Evolutionary conservation across 2,888 invertebrate genomes (phyloP).

Genomic region (Brenthis hecate): DNA sequence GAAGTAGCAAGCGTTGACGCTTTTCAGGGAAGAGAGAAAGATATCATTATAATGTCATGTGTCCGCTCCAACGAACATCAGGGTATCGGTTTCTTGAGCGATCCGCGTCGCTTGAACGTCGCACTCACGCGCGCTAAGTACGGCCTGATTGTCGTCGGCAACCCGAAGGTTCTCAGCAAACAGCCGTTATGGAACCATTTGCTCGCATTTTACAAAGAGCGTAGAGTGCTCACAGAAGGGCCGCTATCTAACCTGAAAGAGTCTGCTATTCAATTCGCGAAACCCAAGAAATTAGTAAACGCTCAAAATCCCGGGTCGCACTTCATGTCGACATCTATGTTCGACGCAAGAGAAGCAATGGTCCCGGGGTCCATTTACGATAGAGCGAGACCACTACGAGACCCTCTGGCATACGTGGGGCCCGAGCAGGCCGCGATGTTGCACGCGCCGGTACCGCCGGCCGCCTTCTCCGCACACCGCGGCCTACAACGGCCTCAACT

Average conservation of each 20-base stretch:
- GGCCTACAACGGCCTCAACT: conserved; percentile 85
- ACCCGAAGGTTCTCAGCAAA: conserved; percentile 98
- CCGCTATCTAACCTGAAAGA: conserved; percentile 98
- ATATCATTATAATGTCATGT: conserved; percentile 99
- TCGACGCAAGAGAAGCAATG: conserved; percentile 97
- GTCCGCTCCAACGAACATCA: conserved; percentile 99
- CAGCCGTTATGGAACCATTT: conserved; percentile 99
- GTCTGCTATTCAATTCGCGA: conserved; percentile 97
- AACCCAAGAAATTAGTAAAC: conserved; percentile 97
- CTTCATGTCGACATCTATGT: conserved; percentile 98
- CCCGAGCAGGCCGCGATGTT: conserved; percentile 89
- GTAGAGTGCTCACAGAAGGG: conserved; percentile 97
- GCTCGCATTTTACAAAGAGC: conserved; percentile 98
- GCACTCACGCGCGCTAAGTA: conserved; percentile 98
- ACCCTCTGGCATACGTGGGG: conserved; percentile 96
- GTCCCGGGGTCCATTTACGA: conserved; percentile 97
- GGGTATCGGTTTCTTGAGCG: conserved; percentile 99
- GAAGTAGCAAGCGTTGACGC: conserved; percentile 99
- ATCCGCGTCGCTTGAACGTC: conserved; percentile 98
- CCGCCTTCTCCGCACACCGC: conserved; percentile 97
- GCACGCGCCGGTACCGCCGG: conserved; percentile 94
- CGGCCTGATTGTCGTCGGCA: conserved; percentile 98
- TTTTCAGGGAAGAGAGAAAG: conserved; percentile 99
- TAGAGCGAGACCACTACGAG: conserved; percentile 90
- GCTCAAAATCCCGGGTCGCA: conserved; percentile 97